Conservation (phyloP, 2,113 vertebrate species). For the Steatornis caripensis region DNA sequence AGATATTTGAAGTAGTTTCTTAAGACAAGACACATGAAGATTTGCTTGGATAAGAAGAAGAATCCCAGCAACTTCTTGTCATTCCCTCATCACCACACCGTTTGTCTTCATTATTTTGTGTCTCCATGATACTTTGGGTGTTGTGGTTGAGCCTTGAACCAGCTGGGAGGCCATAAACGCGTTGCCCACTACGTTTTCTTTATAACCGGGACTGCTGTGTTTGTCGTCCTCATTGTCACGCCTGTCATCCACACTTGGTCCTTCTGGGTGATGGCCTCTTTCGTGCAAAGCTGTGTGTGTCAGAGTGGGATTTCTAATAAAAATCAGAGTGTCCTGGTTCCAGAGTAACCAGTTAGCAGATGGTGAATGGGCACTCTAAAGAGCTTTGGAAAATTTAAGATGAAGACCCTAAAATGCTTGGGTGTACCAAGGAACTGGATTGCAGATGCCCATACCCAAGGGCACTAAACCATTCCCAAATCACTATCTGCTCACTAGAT, state of each 20-base stretch:
- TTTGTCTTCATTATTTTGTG: background rate
- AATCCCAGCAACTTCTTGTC: background rate
- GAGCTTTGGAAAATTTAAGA: background rate
- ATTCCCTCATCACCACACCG: background rate
- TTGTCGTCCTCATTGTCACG: background rate
- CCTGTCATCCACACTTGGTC: background rate
- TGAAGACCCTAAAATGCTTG: background rate
- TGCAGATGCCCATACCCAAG: background rate
- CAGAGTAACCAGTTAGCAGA: background rate
- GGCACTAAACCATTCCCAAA: background rate
- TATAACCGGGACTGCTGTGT: background rate
- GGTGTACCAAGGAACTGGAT: background rate
- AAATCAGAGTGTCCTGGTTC: background rate
- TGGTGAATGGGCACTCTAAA: background rate
- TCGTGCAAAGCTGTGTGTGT: background rate
- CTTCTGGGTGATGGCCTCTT: background rate
- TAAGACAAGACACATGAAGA: background rate
- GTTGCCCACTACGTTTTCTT: background rate
- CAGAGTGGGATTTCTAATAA: background rate
- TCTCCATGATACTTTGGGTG: background rate
- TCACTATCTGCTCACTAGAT: background rate
- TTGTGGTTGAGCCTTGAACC: background rate
- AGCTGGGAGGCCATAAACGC: background rate
- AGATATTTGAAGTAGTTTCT: background rate
- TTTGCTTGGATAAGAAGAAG: background rate